Percentiles rank a stretch among this genome's conserved stretches.
phyloP scores from a whole-genome alignment of 2,797 vertebrate species.

The Enteromius fasciolatus region DNA sequence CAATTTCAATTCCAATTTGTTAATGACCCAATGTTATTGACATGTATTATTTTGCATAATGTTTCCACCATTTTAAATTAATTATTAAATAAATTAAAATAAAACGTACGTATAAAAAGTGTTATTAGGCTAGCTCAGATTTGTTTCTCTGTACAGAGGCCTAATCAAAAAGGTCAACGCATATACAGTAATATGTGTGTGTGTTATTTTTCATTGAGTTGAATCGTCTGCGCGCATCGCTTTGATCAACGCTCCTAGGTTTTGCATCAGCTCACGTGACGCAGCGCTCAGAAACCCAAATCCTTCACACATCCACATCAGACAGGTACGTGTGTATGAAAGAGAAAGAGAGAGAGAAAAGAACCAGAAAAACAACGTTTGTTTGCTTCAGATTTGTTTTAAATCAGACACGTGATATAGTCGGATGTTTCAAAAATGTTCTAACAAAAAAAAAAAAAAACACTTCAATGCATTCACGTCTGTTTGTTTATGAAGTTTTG shows the following conservation, averaged over 20 bases:
- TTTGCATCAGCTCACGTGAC: constrained; percentile 30
- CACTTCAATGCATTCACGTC: no score
- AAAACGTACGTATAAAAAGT: background rate
- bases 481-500: constrained; percentile 3
- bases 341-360: background rate
- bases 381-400: background rate
- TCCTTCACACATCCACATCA: constrained; percentile 16
- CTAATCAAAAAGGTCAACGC: background rate
- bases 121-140: background rate
- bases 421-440: no score
- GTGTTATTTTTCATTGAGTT: background rate
- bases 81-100: background rate
- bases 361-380: background rate
- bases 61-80: background rate
- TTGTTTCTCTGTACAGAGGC: background rate
- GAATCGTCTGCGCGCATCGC: background rate
- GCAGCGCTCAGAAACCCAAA: constrained; percentile 31
- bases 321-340: constrained; percentile 1
- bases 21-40: background rate
- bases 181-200: background rate
- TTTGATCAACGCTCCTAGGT: constrained; percentile 25
- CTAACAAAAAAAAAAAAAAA: background rate
- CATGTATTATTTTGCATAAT: constrained; percentile 3
- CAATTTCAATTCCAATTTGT: background rate
- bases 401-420: no score